Evolutionary conservation across 2,113 vertebrate genomes (phyloP).

Genomic region (Semnornis frantzii): DNA sequence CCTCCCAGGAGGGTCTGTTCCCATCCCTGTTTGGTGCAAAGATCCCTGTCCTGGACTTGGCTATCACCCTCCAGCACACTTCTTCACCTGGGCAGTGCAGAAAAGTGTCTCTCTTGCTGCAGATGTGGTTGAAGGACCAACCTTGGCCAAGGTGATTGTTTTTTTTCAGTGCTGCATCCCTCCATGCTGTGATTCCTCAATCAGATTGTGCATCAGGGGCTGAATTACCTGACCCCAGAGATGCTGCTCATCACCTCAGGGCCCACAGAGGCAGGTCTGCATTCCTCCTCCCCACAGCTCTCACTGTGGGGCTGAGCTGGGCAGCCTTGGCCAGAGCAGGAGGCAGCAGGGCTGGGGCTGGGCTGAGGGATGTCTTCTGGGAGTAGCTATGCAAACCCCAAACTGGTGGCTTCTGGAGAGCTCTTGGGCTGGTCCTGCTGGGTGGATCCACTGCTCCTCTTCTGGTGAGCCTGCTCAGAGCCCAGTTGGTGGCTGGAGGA

Average conservation of each 20-base stretch:
- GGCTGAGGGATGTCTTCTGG: background rate
- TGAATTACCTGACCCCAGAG: background rate
- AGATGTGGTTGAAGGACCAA: background rate
- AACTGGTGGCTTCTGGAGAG: background rate
- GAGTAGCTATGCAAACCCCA: background rate
- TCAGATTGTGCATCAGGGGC: background rate
- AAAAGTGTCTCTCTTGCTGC: background rate
- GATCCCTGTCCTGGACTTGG: background rate
- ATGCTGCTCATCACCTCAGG: background rate
- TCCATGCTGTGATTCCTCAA: too few relatives aligned
- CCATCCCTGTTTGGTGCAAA: background rate
- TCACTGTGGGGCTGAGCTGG: rapidly evolving
- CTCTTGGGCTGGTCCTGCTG: background rate
- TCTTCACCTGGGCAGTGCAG: background rate
- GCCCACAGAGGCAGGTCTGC: background rate
- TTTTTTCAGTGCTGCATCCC: background rate
- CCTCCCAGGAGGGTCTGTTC: background rate
- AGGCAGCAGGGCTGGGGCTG: background rate
- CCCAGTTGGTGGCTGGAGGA: background rate
- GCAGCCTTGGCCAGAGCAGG: background rate
- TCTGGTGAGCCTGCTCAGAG: background rate
- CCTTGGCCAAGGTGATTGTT: background rate
- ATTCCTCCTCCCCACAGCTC: rapidly evolving
- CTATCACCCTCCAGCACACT: background rate
- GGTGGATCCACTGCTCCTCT: background rate